Evolutionary conservation across 2,113 vertebrate species (phyloP), one percentile per base, ranked within the genome.

Genomic region (Saguinus midas): DNA sequence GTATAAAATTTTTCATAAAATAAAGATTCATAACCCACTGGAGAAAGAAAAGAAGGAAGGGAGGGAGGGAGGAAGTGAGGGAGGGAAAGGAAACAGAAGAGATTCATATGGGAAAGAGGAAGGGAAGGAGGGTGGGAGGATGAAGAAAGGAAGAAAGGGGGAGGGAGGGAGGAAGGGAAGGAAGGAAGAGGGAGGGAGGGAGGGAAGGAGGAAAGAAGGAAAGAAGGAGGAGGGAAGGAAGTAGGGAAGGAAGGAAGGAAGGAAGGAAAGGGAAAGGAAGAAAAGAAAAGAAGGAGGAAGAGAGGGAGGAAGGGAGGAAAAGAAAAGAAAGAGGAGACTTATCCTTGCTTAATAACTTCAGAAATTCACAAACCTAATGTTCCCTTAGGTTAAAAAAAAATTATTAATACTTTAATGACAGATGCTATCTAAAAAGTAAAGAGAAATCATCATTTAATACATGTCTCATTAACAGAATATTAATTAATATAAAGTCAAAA

Each of bases 381-480:
- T 91, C 7, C 32, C 52, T 0, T 4, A 64, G 13, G 0, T 87
- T 14, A 89, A 85, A 91, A 92, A 21, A 21, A 55, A 78, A 52
- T 72, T 73, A 64, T 52, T 55, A 50, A 48, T 78, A 76, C 91
- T 95, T 98, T 66, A 64, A 82, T 94, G 80, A 37, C 93, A 98
- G 92, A 93, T 95, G 45, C 43, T 92, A 75, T 85, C 58, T 92
- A 68, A 97, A 94, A 96, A 87, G 29, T 75, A 95, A 43, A 97
- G 81, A 98, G 45, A 97, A 96, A 94, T 97, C 72, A 97, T 11
- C 61, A 96, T 98, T 98, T 98, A 96, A 17, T 84, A 81, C 50
- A 94, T 87, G 29, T 95, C 79, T 81, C 93, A 98, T 97, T 97
- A 97, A 88, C 16, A 96, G 18, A 98, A n/a, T 85, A 95, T 83